Conservation (phyloP, 2,797 vertebrate genomes). For the Gymnoscopelus microlampas region DNA sequence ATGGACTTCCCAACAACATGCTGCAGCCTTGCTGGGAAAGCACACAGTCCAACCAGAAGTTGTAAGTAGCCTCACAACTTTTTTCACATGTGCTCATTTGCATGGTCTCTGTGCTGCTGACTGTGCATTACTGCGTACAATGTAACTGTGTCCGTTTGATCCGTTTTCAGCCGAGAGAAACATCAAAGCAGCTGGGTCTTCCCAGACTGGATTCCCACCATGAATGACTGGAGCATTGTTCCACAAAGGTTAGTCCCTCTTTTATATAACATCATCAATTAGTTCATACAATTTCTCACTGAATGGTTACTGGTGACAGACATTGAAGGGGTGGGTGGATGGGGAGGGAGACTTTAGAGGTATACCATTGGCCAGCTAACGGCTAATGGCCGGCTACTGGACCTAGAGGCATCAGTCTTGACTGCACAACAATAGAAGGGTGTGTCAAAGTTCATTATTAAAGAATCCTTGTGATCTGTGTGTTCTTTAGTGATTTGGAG, state of each 20-base stretch:
- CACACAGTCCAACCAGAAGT: conserved; percentile 78
- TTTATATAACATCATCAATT: background rate
- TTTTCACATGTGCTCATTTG: background rate
- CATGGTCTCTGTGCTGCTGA: background rate
- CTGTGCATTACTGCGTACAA: background rate
- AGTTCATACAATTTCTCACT: no score
- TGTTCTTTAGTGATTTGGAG: conserved; percentile 82
- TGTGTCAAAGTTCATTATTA: background rate
- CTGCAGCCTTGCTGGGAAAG: conserved; percentile 79
- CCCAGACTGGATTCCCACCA: conserved; percentile 89
- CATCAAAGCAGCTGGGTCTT: conserved; percentile 89
- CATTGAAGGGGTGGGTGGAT: no score
- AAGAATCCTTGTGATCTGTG: background rate
- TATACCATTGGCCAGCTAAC: no score
- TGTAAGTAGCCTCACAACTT: conserved; percentile 65
- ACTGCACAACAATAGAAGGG: no score
- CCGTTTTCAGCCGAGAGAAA: conserved; percentile 83
- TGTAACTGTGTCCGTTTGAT: conserved; percentile 14
- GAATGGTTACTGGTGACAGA: no score
- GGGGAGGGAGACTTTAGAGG: no score
- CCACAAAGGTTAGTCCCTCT: conserved; percentile 79
- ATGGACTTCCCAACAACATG: conserved; percentile 55
- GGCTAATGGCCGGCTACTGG: no score
- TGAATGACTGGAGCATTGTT: conserved; percentile 82
- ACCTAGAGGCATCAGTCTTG: no score